Conservation (phyloP, 2,113 vertebrate species). For the Alectura lathami region DNA sequence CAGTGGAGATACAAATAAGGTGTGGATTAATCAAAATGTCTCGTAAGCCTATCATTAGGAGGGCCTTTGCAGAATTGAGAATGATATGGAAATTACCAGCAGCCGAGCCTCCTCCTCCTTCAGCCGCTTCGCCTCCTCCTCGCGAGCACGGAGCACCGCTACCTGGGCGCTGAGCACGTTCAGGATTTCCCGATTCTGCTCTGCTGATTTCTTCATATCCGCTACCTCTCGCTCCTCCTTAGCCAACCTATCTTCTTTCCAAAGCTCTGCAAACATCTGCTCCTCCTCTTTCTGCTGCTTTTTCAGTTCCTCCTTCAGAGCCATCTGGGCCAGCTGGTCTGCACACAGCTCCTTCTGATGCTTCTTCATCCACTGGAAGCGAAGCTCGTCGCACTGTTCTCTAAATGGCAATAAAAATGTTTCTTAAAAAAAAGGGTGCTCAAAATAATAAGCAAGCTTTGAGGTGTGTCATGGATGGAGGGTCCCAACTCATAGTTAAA, state of each 20-base stretch:
- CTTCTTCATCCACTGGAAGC: constrained; percentile 12
- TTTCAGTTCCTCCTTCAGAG: constrained; percentile 63
- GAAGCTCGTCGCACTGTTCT: constrained; percentile 81
- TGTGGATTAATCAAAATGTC: background rate
- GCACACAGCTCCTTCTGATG: constrained; percentile 66
- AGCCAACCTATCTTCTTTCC: constrained; percentile 80
- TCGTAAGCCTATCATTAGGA: background rate
- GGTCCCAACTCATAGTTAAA: background rate
- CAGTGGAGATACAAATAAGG: background rate
- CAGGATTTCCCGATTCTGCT: constrained; percentile 38
- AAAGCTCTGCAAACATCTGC: constrained; percentile 76
- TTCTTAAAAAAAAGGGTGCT: background rate
- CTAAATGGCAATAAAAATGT: constrained; percentile 62
- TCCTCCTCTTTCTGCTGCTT: constrained; percentile 76
- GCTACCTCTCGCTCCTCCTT: constrained; percentile 74
- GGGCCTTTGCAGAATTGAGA: background rate
- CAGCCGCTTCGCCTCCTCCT: constrained; percentile 40
- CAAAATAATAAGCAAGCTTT: background rate
- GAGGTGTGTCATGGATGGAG: background rate
- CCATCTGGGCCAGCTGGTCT: constrained; percentile 80
- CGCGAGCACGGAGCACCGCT: constrained; percentile 52
- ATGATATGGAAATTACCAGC: constrained; percentile 70
- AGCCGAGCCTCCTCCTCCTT: constrained; percentile 80
- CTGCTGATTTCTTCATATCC: constrained; percentile 5
- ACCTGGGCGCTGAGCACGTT: constrained; percentile 67